phyloP scores from a whole-genome alignment of 2,888 invertebrate genomes.

The Spodoptera littoralis region DNA sequence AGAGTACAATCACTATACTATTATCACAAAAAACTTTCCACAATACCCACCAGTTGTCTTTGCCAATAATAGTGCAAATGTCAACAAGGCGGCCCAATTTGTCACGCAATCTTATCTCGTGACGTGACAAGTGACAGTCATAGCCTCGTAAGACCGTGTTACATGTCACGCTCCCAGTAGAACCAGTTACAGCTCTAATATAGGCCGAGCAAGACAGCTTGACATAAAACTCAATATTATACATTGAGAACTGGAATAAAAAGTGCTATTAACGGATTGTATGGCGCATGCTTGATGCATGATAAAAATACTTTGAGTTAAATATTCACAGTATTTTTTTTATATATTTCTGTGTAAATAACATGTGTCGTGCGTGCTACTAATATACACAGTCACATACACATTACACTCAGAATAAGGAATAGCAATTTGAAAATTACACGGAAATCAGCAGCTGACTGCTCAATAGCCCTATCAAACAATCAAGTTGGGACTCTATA shows the following conservation, averaged over 20 bases:
- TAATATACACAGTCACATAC: no score
- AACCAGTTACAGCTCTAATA: constrained; percentile 31
- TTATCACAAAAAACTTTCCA: constrained; percentile 4
- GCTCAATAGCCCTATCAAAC: no score
- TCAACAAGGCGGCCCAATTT: constrained; percentile 52
- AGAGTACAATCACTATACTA: background rate
- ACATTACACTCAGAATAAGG: no score
- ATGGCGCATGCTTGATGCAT: no score
- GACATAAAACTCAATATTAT: constrained; percentile 12
- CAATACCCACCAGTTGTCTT: constrained; percentile 13
- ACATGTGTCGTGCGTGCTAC: no score
- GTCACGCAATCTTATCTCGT: constrained; percentile 56
- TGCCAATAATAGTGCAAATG: constrained; percentile 53
- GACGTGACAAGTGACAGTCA: constrained; percentile 47
- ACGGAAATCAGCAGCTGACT: no score
- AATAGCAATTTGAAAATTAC: no score
- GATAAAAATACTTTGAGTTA: no score
- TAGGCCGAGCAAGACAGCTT: constrained; percentile 25
- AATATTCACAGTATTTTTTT: no score
- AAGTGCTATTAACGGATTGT: background rate
- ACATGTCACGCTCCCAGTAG: constrained; percentile 36
- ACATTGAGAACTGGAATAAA: background rate
- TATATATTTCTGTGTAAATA: no score
- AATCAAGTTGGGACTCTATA: no score
- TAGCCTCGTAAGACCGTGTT: constrained; percentile 33